A percentile compares a stretch with the other conserved stretches of the same genome.
phyloP scores from a whole-genome alignment of 2,888 invertebrate species.

The Drosophila nr. perissopoda region DNA sequence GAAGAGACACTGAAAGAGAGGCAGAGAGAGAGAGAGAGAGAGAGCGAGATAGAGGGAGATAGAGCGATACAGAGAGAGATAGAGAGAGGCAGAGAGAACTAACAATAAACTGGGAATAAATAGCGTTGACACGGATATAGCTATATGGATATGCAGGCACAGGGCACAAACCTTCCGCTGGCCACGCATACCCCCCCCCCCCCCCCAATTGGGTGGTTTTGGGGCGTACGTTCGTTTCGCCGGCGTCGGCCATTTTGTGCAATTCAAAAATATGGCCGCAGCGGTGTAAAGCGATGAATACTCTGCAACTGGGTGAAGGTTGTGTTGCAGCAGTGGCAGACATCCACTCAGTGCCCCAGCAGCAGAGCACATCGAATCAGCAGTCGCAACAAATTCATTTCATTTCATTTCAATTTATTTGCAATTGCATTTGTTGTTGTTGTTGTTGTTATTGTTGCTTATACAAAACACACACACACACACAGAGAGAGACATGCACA shows the following conservation, averaged over 20 bases:
- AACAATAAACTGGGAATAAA: slow-evolving; percentile 41
- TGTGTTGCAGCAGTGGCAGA: slow-evolving; percentile 35
- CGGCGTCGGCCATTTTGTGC: background rate
- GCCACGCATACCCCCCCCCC: background rate
- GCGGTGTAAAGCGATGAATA: slow-evolving; percentile 57
- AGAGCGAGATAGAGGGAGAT: background rate
- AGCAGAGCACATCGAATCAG: slow-evolving; percentile 4
- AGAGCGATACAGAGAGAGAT: rapidly evolving
- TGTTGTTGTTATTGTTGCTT: slow-evolving; percentile 17
- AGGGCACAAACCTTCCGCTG: no score
- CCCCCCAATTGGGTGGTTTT: background rate
- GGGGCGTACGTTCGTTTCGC: background rate
- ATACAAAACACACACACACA: slow-evolving; percentile 12
- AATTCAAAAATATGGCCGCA: slow-evolving; percentile 59
- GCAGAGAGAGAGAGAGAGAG: background rate
- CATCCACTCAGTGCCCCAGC: slow-evolving; percentile 1
- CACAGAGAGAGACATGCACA: background rate
- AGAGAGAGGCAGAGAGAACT: no score
- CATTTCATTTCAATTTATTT: slow-evolving; percentile 30
- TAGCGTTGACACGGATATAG: slow-evolving; percentile 40
- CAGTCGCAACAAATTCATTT: slow-evolving; percentile 27
- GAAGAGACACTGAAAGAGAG: background rate
- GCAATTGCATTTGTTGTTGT: slow-evolving; percentile 1
- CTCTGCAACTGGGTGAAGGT: slow-evolving; percentile 74
- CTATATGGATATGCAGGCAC: slow-evolving; percentile 8